A percentile compares a stretch with the other conserved stretches of the same genome.
These are phyloP conservation scores for Tuta absoluta DNA, from an alignment of 2,888 invertebrate species.

Conservation along the genomic window DNA sequence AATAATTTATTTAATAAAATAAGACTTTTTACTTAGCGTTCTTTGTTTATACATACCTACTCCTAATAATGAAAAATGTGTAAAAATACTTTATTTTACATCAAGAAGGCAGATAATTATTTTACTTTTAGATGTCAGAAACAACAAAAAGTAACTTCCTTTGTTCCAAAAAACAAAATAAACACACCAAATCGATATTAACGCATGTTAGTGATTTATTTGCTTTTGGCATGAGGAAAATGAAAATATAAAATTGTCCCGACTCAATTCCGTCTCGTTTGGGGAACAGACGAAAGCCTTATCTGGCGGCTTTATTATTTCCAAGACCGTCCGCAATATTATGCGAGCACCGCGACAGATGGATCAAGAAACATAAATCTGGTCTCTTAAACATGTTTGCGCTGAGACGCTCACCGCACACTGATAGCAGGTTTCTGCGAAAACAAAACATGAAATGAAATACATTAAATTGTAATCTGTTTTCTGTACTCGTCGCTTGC, in stretches of 20 bases:
- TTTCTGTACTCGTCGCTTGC: no score
- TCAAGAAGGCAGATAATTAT: no score
- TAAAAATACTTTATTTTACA: no score
- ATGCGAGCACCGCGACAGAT: slow-evolving; percentile 71
- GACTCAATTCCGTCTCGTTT: slow-evolving; percentile 64
- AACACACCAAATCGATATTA: slow-evolving; percentile 5
- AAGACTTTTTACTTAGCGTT: no score
- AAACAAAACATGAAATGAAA: no score
- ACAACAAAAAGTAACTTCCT: neutral
- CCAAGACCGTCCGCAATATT: slow-evolving; percentile 74
- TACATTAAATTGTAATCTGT: no score
- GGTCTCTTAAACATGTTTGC: slow-evolving; percentile 72
- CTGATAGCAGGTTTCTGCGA: no score
- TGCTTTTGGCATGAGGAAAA: slow-evolving; percentile 62
- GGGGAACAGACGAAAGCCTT: slow-evolving; percentile 69
- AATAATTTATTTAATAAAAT: no score
- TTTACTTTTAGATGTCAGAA: no score
- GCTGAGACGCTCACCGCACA: slow-evolving; percentile 43
- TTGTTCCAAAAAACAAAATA: slow-evolving; percentile 4
- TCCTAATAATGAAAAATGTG: no score
- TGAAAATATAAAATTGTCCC: slow-evolving; percentile 70
- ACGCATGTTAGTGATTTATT: slow-evolving; percentile 49
- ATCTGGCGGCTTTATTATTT: slow-evolving; percentile 73
- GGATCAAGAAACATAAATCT: slow-evolving; percentile 77
- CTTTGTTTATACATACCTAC: no score